Evolutionary conservation across 1,140 invertebrate species (phyloP).

Genomic region (Dinothrombium tinctorium): DNA sequence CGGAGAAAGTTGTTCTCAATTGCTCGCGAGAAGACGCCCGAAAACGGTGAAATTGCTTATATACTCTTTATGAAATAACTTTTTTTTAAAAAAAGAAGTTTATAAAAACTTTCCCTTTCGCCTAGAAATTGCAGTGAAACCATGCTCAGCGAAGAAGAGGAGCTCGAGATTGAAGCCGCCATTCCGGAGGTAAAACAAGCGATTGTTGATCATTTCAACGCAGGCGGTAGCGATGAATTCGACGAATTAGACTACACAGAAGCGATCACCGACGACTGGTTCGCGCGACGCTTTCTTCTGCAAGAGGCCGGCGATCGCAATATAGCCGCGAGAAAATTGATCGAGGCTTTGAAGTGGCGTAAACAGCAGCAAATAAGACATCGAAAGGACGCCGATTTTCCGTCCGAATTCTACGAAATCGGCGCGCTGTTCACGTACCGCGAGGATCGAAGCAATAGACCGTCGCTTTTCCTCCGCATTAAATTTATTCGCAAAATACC

Average conservation of each 20-base stretch:
- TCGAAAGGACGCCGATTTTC: constrained; percentile 1
- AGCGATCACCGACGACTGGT: not conserved
- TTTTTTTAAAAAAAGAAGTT: too few relatives aligned
- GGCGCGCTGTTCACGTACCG: constrained; percentile 1
- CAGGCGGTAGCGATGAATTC: not conserved
- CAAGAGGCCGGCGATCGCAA: not conserved
- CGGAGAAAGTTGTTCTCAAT: too few relatives aligned
- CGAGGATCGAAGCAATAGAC: not conserved
- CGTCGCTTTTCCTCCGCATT: constrained; percentile 8
- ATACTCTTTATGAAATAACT: too few relatives aligned
- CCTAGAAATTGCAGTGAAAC: too few relatives aligned
- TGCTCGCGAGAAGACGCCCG: too few relatives aligned
- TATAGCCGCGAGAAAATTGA: not conserved
- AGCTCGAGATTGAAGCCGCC: too few relatives aligned
- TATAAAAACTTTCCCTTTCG: too few relatives aligned
- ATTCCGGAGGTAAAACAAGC: not conserved
- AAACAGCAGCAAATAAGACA: not conserved
- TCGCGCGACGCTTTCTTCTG: not conserved
- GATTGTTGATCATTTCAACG: not conserved
- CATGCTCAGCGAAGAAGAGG: too few relatives aligned
- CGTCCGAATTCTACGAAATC: constrained; percentile 7
- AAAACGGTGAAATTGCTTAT: too few relatives aligned
- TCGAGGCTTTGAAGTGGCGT: not conserved
- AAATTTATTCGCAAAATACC: constrained; percentile 7
- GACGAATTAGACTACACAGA: not conserved